These are phyloP conservation scores for Halcyon malimbica DNA, from an alignment of 2,113 vertebrate genomes.

Conservation along the genomic window DNA sequence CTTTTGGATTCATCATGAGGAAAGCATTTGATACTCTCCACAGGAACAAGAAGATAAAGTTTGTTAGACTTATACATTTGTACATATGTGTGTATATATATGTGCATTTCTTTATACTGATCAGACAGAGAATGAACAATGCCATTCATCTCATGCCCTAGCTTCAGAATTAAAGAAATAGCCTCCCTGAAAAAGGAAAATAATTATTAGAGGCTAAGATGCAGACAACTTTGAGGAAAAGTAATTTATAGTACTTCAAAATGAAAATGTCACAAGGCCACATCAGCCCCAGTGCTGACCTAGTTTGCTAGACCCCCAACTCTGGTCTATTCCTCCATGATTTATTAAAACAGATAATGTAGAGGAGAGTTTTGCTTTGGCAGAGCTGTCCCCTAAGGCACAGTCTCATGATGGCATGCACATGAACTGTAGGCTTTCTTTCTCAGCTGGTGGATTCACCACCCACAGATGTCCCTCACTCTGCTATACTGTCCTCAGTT, in stretches of 20 bases:
- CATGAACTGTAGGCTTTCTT: background rate
- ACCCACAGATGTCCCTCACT: background rate
- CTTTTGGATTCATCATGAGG: background rate
- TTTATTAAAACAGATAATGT: background rate
- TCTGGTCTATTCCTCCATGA: background rate
- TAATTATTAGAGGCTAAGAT: background rate
- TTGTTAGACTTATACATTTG: background rate
- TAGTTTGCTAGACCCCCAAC: background rate
- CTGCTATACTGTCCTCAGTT: background rate
- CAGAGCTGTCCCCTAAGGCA: background rate
- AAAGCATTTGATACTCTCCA: background rate
- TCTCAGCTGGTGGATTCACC: fast-evolving
- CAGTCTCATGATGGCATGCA: background rate
- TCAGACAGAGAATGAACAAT: background rate
- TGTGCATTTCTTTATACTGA: background rate
- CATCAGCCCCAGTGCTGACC: background rate
- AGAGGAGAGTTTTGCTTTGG: background rate
- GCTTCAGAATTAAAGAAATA: background rate
- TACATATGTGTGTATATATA: background rate
- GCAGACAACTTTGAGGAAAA: background rate
- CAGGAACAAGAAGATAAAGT: background rate
- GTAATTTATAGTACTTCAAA: background rate
- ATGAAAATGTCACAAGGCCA: background rate
- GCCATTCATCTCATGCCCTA: background rate
- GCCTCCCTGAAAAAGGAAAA: background rate